Evolutionary conservation across 1,140 invertebrate genomes (phyloP).

Genomic region (Drosophila saltans): DNA sequence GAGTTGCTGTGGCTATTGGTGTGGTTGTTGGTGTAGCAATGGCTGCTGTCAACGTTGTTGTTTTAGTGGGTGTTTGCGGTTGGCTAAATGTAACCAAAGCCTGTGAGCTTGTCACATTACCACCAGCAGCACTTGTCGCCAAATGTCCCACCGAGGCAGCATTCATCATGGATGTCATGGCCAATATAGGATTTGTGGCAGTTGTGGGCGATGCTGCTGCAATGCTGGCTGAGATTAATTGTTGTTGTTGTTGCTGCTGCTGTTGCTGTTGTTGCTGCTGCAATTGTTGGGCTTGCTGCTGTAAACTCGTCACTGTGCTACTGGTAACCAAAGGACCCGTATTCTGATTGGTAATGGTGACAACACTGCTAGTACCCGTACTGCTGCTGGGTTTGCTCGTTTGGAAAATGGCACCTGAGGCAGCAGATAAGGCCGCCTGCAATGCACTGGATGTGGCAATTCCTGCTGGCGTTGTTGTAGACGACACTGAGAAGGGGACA

Average conservation of each 20-base stretch:
- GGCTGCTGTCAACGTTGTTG: slow-evolving; percentile 25
- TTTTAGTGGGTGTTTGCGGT: slow-evolving; percentile 1
- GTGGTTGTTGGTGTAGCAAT: slow-evolving; percentile 36
- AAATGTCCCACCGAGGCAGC: slow-evolving; percentile 64
- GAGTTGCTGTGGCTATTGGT: slow-evolving; percentile 66
- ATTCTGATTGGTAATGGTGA: slow-evolving; percentile 75
- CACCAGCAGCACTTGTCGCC: slow-evolving; percentile 40
- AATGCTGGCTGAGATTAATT: slow-evolving; percentile 33
- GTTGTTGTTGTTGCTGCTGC: slow-evolving; percentile 42
- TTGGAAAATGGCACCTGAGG: slow-evolving; percentile 60
- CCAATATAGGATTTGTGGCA: slow-evolving; percentile 76
- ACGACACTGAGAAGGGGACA: slow-evolving; percentile 83
- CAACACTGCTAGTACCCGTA: slow-evolving; percentile 68
- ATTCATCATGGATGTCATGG: slow-evolving; percentile 82
- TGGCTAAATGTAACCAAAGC: slow-evolving; percentile 8
- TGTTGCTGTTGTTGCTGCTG: slow-evolving; percentile 49
- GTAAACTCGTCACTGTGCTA: slow-evolving; percentile 60
- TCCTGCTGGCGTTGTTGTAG: slow-evolving; percentile 83
- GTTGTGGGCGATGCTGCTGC: slow-evolving; percentile 62
- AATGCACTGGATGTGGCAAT: slow-evolving; percentile 74
- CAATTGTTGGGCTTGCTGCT: slow-evolving; percentile 66
- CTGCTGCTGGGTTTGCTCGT: slow-evolving; percentile 52
- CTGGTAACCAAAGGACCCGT: slow-evolving; percentile 69
- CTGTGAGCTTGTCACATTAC: slow-evolving; percentile 12
- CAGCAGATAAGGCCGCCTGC: slow-evolving; percentile 52